phyloP scores from a whole-genome alignment of 1,140 invertebrate species.

The Papilio glaucus region DNA sequence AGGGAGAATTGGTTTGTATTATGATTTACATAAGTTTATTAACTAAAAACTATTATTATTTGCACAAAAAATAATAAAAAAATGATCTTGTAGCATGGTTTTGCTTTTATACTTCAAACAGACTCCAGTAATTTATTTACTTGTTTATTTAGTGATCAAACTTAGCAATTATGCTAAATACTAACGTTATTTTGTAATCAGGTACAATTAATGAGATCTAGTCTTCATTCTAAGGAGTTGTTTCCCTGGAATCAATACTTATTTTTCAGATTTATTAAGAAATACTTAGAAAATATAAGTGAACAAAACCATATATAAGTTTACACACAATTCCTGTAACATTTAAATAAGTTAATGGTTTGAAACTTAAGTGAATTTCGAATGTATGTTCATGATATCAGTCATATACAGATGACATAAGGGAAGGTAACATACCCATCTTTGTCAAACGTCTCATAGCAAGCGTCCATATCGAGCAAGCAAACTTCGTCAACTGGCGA shows the following conservation, averaged over 20 bases:
- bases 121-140: background rate
- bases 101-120: no score
- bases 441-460: constrained; percentile 94
- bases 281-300: background rate
- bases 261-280: background rate
- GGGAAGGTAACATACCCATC: constrained; percentile 85
- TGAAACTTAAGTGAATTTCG: background rate
- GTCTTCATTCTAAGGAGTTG: background rate
- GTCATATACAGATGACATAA: constrained; percentile 27
- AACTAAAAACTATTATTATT: no score
- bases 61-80: no score
- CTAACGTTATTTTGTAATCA: background rate
- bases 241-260: background rate
- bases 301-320: background rate
- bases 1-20: no score
- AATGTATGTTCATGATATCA: background rate
- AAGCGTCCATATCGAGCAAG: constrained; percentile 91
- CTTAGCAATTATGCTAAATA: background rate
- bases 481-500: constrained; percentile 75
- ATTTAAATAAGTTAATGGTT: background rate
- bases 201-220: background rate
- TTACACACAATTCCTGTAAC: background rate
- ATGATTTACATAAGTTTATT: no score
- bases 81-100: no score
- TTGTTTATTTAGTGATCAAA: background rate